Percentiles rank a stretch among this genome's conserved stretches.
Evolutionary conservation across 2,888 invertebrate genomes (phyloP).

Genomic region (Stegana nigrithorax): DNA sequence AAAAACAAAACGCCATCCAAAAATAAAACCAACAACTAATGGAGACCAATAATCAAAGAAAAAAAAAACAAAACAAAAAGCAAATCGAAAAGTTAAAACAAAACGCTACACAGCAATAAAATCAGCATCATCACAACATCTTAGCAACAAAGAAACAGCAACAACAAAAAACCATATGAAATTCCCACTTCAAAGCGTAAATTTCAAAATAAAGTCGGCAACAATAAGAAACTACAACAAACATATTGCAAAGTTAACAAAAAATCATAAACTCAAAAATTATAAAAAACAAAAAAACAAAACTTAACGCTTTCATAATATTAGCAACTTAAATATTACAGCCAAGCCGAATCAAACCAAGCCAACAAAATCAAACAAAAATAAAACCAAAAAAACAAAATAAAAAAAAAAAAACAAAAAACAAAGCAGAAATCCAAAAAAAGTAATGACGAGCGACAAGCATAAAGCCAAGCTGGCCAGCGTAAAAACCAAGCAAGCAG

Average conservation of each 20-base stretch:
- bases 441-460: background rate
- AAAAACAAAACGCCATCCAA: constrained; percentile 31
- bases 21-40: constrained; percentile 48
- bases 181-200: constrained; percentile 25
- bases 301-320: constrained; percentile 49
- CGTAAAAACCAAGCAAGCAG: no score
- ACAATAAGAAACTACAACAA: constrained; percentile 5
- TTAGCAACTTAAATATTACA: constrained; percentile 28
- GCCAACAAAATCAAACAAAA: background rate
- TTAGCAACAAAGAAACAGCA: constrained; percentile 41
- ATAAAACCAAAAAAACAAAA: background rate
- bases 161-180: constrained; percentile 24
- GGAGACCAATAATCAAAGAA: constrained; percentile 41
- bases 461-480: background rate
- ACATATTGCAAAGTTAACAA: no score
- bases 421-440: background rate
- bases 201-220: constrained; percentile 22
- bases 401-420: background rate
- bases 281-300: no score
- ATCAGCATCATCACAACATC: constrained; percentile 34
- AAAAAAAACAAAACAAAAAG: constrained; percentile 30
- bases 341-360: background rate
- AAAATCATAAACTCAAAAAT: no score
- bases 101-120: constrained; percentile 28
- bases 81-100: no score